A percentile compares a stretch with the other conserved stretches of the same genome.
Conservation (phyloP, 2,797 vertebrate species). For the Echiichthys vipera region DNA sequence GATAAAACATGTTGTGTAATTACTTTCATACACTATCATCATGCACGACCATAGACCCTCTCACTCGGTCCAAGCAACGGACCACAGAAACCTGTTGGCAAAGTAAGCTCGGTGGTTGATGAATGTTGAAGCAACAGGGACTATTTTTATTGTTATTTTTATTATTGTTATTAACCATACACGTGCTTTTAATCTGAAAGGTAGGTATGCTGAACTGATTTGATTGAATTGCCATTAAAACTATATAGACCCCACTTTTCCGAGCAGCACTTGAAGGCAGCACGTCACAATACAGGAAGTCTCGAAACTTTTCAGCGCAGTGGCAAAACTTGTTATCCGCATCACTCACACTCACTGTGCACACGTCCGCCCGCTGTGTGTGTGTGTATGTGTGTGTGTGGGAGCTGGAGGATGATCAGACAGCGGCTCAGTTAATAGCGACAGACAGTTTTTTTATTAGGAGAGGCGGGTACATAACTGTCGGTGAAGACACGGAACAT, state of each 20-base stretch:
- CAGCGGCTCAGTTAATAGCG: constrained; percentile 1
- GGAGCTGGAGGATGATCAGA: constrained; percentile 45
- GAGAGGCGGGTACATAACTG: constrained; percentile 19
- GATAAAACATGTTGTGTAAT: not conserved
- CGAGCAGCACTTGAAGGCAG: constrained; percentile 57
- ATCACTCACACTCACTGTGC: not conserved
- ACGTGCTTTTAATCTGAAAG: not conserved
- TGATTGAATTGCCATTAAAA: not conserved
- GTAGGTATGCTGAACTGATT: not conserved
- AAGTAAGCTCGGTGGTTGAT: not conserved
- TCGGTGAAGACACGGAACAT: constrained; percentile 15
- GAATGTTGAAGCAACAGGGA: not conserved
- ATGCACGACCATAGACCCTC: no score
- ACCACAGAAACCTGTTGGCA: no score
- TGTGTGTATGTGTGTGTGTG: not conserved
- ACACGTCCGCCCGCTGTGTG: not conserved
- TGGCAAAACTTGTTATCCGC: constrained; percentile 60
- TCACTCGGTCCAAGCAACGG: no score
- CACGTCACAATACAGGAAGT: constrained; percentile 75
- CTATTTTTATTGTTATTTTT: no score
- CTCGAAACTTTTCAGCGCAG: constrained; percentile 70
- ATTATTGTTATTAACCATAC: no score
- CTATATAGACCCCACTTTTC: not conserved
- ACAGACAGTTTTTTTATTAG: not conserved
- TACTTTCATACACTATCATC: not conserved